These are phyloP conservation scores for Calephelis perditalis DNA, from an alignment of 2,888 invertebrate species.

Conservation along the genomic window DNA sequence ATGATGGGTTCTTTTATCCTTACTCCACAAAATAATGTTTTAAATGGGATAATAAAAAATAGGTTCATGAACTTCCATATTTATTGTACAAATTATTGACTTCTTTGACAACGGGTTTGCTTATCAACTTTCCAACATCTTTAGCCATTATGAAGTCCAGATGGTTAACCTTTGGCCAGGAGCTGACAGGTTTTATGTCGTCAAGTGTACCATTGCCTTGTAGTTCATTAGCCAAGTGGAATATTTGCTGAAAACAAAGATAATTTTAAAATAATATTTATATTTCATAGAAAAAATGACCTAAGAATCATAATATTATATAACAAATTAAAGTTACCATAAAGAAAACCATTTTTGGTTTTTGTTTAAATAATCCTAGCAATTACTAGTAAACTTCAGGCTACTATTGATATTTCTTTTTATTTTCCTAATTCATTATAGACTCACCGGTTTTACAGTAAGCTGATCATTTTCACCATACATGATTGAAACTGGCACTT, in stretches of 20 bases:
- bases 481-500: slow-evolving; percentile 77
- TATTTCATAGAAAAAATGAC: not conserved
- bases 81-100: slow-evolving; percentile 52
- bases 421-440: not conserved
- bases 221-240: slow-evolving; percentile 48
- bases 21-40: not conserved
- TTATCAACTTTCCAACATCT: slow-evolving; percentile 55
- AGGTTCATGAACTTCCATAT: slow-evolving; percentile 38
- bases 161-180: slow-evolving; percentile 69
- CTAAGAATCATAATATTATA: not conserved
- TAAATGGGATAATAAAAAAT: slow-evolving; percentile 1
- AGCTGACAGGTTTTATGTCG: slow-evolving; percentile 43
- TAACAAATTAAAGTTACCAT: no score
- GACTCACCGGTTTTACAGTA: slow-evolving; percentile 70
- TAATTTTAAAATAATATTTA: not conserved
- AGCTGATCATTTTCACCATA: slow-evolving; percentile 81
- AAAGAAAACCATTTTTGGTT: no score
- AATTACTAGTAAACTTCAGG: no score
- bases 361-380: no score
- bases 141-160: slow-evolving; percentile 65
- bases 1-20: no score
- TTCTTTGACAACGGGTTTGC: slow-evolving; percentile 48
- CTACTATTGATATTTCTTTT: no score
- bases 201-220: slow-evolving; percentile 49
- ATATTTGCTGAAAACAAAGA: slow-evolving; percentile 49